Base-by-base conservation (phyloP, 2,113 vertebrate species). In the Nothoprocta pentlandii region DNA sequence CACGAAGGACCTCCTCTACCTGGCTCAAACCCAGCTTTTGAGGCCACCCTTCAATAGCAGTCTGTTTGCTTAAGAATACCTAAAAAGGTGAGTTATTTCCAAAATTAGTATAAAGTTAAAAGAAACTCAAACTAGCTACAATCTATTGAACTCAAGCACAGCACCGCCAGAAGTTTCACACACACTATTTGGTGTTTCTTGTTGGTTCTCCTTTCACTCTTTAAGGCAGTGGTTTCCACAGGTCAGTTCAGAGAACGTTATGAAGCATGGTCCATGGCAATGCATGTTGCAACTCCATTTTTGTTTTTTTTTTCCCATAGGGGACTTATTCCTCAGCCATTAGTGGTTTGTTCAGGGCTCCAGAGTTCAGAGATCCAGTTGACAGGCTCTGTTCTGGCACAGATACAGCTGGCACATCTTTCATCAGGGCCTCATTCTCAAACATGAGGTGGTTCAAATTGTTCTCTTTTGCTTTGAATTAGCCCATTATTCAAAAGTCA, bases 141-240 rank as follows among this genome's bases (percentile, higher is more conserved):
- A 97, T 93, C 97, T 97, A 96, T 93, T 94, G 46, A 96, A 97
- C 95, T 95, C 97, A 97, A 98, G 87, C 97, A 97, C 97, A 98
- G 97, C 98, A 98, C 97, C 97, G 96, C 97, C 98, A 97, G 94
- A 97, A 97, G 93, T 97, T 96, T 92, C 97, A 97, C 97, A 96
- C 97, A 94, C 97, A 97, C 97, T 98, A 97, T 98, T 98, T 98
- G 98, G 98, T 98, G 98, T 98, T 96, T 96, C 93, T 32, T 54
- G 97, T 96, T 97, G 97, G 32, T 97, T 98, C 90, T 97, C 97
- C 98, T 98, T 97, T 97, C 98, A 97, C 93, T 99, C 98, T 98
- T 99, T 99, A 99, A 99, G 99, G 99, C 99, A 99, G 99, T 99
- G 98, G 99, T 99, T 98, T 98, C 97, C 97, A 98, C 97, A 98